Evolutionary conservation across 2,888 invertebrate genomes (phyloP).

Genomic region (Punctoribates punctum): DNA sequence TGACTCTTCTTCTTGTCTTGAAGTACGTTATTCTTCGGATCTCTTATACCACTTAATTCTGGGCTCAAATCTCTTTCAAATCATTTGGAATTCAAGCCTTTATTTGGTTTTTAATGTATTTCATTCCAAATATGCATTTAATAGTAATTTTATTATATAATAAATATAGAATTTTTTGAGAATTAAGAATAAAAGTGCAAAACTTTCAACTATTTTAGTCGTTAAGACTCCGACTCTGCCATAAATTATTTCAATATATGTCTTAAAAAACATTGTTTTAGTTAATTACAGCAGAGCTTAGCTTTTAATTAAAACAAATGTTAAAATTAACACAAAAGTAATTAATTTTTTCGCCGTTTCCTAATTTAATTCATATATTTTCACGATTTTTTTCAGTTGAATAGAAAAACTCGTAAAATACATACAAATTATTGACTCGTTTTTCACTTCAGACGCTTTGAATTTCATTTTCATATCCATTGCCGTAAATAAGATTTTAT

Average conservation of each 20-base stretch:
- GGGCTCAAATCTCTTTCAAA: background rate
- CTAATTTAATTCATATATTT: background rate
- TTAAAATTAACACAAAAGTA: conserved; percentile 1
- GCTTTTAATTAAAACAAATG: background rate
- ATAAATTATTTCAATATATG: background rate
- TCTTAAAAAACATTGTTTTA: background rate
- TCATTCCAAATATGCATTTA: background rate
- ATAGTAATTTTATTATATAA: conserved; percentile 9
- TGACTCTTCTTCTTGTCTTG: background rate
- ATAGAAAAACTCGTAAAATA: too few species aligned
- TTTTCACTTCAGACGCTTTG: too few species aligned
- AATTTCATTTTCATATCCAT: too few species aligned
- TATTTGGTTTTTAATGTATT: conserved; percentile 21
- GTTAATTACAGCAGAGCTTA: background rate
- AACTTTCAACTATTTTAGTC: background rate
- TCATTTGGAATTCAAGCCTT: background rate
- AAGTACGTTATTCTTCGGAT: background rate
- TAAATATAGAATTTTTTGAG: background rate
- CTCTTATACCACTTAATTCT: background rate
- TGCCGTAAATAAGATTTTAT: too few species aligned
- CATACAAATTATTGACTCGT: too few species aligned
- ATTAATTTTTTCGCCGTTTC: background rate
- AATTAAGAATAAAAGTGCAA: background rate
- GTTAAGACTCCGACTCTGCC: background rate
- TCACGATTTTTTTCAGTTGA: background rate